A percentile compares a stretch with the other conserved stretches of the same genome.
These are phyloP conservation scores for Columba janthina DNA, from an alignment of 2,113 vertebrate genomes.

Conservation along the genomic window DNA sequence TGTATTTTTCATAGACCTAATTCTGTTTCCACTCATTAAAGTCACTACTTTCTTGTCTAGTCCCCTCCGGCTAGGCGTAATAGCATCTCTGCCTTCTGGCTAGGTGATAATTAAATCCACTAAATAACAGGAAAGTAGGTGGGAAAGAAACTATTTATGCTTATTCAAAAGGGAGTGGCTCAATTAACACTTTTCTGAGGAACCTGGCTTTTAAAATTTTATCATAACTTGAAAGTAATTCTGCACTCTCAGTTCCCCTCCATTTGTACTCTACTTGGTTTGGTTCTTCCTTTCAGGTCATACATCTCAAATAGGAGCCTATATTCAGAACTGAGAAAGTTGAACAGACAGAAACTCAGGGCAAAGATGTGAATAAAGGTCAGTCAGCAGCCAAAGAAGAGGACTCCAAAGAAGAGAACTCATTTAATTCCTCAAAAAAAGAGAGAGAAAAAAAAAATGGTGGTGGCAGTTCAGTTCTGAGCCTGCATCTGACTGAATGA, in stretches of 20 bases:
- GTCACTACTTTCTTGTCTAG: not conserved
- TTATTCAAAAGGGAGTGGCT: slow-evolving; percentile 42
- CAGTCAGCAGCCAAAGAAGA: not conserved
- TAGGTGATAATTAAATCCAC: slow-evolving; percentile 65
- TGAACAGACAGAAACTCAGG: not conserved
- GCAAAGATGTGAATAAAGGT: not conserved
- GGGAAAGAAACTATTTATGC: slow-evolving; percentile 34
- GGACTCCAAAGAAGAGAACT: too few relatives aligned
- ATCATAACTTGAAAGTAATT: not conserved
- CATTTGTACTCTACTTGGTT: accelerated
- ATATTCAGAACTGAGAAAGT: not conserved
- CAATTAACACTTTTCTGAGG: slow-evolving; percentile 54
- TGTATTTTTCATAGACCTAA: slow-evolving; percentile 27
- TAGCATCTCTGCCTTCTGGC: slow-evolving; percentile 55
- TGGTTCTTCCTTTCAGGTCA: not conserved
- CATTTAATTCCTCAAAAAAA: not conserved
- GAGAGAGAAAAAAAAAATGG: not conserved
- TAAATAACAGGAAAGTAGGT: slow-evolving; percentile 24
- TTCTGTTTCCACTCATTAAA: slow-evolving; percentile 34
- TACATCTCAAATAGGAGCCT: not conserved
- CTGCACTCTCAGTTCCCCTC: not conserved
- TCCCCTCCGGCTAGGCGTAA: slow-evolving; percentile 26
- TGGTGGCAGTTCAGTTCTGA: not conserved
- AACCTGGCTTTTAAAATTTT: not conserved
- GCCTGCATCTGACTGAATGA: not conserved